A percentile compares a stretch with the other conserved stretches of the same genome.
phyloP scores from a whole-genome alignment of 2,113 vertebrate genomes.

The Myrmophylax atrothorax region DNA sequence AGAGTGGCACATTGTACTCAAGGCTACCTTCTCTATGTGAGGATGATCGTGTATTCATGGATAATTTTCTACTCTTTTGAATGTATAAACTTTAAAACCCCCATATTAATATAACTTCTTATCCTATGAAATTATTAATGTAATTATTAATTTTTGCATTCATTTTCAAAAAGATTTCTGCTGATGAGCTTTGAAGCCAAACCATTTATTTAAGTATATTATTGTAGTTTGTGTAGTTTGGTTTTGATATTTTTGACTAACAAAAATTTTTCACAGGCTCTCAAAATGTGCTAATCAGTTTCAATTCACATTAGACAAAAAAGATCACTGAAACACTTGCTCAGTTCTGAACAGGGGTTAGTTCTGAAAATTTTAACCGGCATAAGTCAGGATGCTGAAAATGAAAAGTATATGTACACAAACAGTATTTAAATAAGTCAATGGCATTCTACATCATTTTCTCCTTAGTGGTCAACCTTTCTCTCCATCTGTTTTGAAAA shows the following conservation, averaged over 20 bases:
- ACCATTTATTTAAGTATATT: background rate
- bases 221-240: background rate
- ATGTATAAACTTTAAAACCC: background rate
- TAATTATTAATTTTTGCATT: background rate
- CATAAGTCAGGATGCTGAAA: background rate
- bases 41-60: background rate
- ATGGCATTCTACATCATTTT: background rate
- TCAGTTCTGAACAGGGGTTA: background rate
- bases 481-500: background rate
- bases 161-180: background rate
- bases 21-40: background rate
- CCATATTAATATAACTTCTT: background rate
- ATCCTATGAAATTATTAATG: background rate
- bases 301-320: background rate
- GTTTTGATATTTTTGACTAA: background rate
- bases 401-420: background rate
- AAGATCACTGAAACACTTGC: background rate
- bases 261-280: background rate
- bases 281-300: background rate
- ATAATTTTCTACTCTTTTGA: background rate
- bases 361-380: background rate
- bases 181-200: background rate
- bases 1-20: background rate
- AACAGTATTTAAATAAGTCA: background rate
- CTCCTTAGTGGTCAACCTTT: background rate